Base-by-base conservation (phyloP, 1,140 invertebrate genomes). In the Drosophila rufa region DNA sequence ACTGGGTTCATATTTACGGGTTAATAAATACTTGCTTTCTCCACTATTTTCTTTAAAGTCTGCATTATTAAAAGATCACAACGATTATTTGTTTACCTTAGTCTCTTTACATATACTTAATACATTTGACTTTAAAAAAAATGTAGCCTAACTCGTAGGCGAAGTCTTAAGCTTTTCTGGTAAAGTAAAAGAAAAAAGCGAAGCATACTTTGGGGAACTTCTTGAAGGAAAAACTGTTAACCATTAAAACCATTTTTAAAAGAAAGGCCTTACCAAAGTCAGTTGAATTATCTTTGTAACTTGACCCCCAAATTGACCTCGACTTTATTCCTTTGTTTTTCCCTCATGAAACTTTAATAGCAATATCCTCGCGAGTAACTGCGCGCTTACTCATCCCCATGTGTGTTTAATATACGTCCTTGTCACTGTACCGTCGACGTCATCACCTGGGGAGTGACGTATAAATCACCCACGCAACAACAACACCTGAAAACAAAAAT, bases 381-480 rank as follows among this genome's bases (percentile, higher is more conserved):
- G 11, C 5, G 19, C 36, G 67, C 67, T 73, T 73, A 73, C 45
- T 73, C 67, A 73, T 73, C 68, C 45, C 15, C 40, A 19, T 38
- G 27, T 36, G 51, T 14, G 36, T 19, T 56, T 40, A 25, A 25
- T 15, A 11, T 25, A 17, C 53, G 69, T 71, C 69, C 53, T 59
- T 71, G 68, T 43, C 56, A 47, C 22, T 25, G 40, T 25, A 43
- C 36, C 25, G 42, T 2, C 53, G 38, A 73, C 69, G 69, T 73
- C 69, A 73, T 50, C 69, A 60, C 38, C 33, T 5, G 19, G 43
- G 30, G 36, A 70, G 53, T 73, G 69, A 73, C 69, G 69, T 73
- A 73, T 50, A 73, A 71, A 73, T 50, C 69, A 59, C 67, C 53
- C 45, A 59, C 45, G 30, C 67, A 60, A 60, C 43, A 71, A 73